A percentile compares a stretch with the other conserved stretches of the same genome.
These are phyloP conservation scores for Malurus alboscapulatus DNA, from an alignment of 2,113 vertebrate genomes.

Conservation along the genomic window DNA sequence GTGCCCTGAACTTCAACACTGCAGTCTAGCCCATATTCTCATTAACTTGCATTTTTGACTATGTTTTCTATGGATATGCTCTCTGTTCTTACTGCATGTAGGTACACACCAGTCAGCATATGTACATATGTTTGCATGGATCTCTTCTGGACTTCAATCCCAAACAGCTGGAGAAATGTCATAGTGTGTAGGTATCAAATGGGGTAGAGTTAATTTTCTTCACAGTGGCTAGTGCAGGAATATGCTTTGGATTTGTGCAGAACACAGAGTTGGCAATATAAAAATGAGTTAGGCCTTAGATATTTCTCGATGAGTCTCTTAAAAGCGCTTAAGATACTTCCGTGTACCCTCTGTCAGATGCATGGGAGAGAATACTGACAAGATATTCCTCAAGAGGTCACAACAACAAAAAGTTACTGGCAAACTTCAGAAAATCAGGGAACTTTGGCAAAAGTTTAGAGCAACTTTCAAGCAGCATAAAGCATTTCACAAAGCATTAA, in stretches of 20 bases:
- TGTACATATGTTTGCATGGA: background rate
- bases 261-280: background rate
- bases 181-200: background rate
- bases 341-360: background rate
- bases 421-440: background rate
- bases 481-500: background rate
- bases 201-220: background rate
- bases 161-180: background rate
- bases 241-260: background rate
- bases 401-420: background rate
- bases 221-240: background rate
- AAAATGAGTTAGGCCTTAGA: background rate
- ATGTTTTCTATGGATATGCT: background rate
- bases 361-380: background rate
- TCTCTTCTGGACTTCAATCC: background rate
- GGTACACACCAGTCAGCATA: background rate
- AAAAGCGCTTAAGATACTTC: background rate
- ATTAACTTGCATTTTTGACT: background rate
- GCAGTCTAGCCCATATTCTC: background rate
- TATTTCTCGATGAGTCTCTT: background rate
- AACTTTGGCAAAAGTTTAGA: background rate
- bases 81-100: background rate
- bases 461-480: background rate
- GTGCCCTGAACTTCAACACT: background rate
- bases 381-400: background rate